Conservation (phyloP, 2,113 vertebrate species). For the Cyanoramphus novaezelandiae region DNA sequence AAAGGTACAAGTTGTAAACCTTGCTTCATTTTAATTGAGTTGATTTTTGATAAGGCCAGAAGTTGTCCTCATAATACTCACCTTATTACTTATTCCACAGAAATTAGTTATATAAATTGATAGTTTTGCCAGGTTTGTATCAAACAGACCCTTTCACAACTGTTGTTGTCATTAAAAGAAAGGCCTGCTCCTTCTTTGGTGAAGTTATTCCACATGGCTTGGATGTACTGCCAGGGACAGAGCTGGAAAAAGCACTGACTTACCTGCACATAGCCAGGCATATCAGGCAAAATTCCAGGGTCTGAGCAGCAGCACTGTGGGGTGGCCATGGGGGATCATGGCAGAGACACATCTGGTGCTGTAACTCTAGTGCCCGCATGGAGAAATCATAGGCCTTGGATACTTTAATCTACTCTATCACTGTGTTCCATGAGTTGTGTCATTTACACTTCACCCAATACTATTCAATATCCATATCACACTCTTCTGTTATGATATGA, state of each 20-base stretch:
- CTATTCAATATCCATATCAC: fast-evolving
- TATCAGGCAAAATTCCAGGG: not conserved
- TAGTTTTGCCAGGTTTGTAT: not conserved
- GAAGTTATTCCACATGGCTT: not conserved
- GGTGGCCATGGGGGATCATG: fast-evolving
- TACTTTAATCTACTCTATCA: not conserved
- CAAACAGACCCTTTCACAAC: not conserved
- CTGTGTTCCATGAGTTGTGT: not conserved
- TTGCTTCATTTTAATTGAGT: not conserved
- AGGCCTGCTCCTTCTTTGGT: not conserved
- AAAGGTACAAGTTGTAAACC: not conserved
- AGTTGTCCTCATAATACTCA: not conserved
- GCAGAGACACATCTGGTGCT: not conserved
- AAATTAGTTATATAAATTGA: not conserved
- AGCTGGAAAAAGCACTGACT: not conserved
- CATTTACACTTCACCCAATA: not conserved
- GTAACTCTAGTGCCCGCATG: fast-evolving
- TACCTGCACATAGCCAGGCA: not conserved
- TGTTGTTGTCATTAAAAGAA: not conserved
- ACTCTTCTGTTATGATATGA: not conserved
- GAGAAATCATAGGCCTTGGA: not conserved
- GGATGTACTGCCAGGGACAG: fast-evolving
- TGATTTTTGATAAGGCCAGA: not conserved
- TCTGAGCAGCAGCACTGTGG: fast-evolving
- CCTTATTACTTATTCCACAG: not conserved